These are phyloP conservation scores for Nicator chloris DNA, from an alignment of 2,113 vertebrate genomes.

Conservation along the genomic window DNA sequence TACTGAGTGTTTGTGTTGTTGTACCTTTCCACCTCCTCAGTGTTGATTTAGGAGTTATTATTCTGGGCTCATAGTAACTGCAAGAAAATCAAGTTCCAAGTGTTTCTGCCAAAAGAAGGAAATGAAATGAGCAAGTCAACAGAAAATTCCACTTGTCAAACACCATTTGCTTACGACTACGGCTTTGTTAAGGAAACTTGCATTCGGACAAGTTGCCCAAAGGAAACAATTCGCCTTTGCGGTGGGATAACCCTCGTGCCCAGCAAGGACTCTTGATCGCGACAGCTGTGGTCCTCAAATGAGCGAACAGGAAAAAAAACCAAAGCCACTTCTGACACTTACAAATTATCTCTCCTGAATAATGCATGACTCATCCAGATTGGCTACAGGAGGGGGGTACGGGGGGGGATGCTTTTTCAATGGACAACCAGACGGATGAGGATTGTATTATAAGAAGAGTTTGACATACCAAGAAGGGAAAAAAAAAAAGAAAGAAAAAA, in stretches of 20 bases:
- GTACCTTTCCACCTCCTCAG: conserved; percentile 75
- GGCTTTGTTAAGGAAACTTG: conserved; percentile 64
- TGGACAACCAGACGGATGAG: conserved; percentile 68
- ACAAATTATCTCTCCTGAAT: conserved; percentile 64
- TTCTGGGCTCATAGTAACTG: conserved; percentile 72
- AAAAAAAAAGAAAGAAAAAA: background rate
- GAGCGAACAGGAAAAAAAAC: conserved; percentile 30
- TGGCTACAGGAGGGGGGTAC: conserved; percentile 19
- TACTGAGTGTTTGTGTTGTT: conserved; percentile 74
- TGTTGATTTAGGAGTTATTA: conserved; percentile 74
- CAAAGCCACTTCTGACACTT: conserved; percentile 67
- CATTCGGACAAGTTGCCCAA: conserved; percentile 40
- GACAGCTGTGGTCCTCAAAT: conserved; percentile 45
- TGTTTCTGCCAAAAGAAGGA: conserved; percentile 72
- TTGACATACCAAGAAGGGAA: conserved; percentile 72
- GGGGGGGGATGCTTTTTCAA: conserved; percentile 54
- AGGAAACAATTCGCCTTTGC: conserved; percentile 42
- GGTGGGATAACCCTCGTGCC: background rate
- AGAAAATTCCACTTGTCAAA: conserved; percentile 76
- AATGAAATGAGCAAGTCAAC: conserved; percentile 75
- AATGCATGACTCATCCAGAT: conserved; percentile 66
- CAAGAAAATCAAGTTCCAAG: conserved; percentile 72
- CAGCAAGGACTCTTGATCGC: conserved; percentile 1
- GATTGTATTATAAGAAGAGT: conserved; percentile 71
- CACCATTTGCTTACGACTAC: conserved; percentile 68